Evolutionary conservation across 2,888 invertebrate genomes (phyloP).

Genomic region (Allygus modestus): DNA sequence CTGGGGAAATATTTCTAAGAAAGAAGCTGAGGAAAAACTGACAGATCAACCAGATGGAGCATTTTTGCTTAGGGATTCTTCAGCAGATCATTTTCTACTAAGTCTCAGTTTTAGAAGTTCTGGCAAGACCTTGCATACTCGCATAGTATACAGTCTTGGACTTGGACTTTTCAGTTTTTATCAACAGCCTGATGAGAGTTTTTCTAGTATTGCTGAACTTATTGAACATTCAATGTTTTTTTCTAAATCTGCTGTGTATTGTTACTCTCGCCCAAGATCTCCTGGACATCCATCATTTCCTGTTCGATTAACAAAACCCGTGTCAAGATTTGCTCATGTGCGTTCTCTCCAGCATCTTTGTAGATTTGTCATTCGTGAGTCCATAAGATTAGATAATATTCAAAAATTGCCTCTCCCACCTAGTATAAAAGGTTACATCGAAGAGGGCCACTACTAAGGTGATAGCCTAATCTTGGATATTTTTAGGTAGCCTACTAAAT

Average conservation of each 20-base stretch:
- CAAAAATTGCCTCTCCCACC: conserved; percentile 82
- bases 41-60: conserved; percentile 85
- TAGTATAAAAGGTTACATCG: conserved; percentile 78
- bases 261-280: conserved; percentile 83
- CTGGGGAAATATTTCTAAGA: conserved; percentile 87
- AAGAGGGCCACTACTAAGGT: conserved; percentile 73
- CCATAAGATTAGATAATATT: conserved; percentile 83
- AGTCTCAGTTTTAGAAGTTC: conserved; percentile 85
- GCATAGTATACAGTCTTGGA: conserved; percentile 84
- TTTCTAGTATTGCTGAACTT: conserved; percentile 82
- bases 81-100: conserved; percentile 83
- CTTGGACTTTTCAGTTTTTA: conserved; percentile 80
- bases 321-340: conserved; percentile 85
- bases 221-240: conserved; percentile 85
- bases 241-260: conserved; percentile 84
- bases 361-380: conserved; percentile 84
- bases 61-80: conserved; percentile 84
- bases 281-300: conserved; percentile 84
- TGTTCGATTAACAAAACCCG: conserved; percentile 84
- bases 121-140: conserved; percentile 84
- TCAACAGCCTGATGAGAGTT: conserved; percentile 74
- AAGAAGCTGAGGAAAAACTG: conserved; percentile 84
- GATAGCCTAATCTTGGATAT: too few species aligned
- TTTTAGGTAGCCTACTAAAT: too few species aligned
- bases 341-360: conserved; percentile 85